Conservation (phyloP, 2,113 vertebrate species). For the Ciconia boyciana region DNA sequence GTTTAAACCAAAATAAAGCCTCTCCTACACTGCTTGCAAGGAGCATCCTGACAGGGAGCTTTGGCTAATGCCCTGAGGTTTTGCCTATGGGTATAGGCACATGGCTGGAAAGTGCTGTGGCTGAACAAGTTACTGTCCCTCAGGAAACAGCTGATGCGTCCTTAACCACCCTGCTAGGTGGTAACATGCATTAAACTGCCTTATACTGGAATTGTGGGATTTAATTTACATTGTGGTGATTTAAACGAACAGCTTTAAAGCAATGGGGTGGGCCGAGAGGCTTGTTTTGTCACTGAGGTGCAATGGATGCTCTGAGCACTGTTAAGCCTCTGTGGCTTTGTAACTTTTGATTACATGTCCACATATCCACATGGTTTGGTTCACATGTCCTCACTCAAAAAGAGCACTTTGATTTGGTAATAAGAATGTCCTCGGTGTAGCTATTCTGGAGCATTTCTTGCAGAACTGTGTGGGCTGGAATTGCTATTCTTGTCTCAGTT, state of each 20-base stretch:
- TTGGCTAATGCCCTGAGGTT: background rate
- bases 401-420: background rate
- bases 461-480: constrained; percentile 8
- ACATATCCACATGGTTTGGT: background rate
- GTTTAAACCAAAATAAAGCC: background rate
- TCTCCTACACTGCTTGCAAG: background rate
- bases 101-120: background rate
- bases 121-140: background rate
- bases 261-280: background rate
- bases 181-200: background rate
- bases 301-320: background rate
- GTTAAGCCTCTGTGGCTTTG: background rate
- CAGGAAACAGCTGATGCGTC: background rate
- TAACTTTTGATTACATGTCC: background rate
- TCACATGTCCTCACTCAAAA: background rate
- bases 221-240: background rate
- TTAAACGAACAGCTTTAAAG: background rate
- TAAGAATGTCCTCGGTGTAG: background rate
- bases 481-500: constrained; percentile 39
- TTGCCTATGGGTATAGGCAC: background rate
- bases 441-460: background rate
- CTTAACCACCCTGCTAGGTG: background rate
- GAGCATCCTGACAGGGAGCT: background rate
- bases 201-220: background rate
- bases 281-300: background rate